phyloP scores from a whole-genome alignment of 2,797 vertebrate species.

The Pipistrellus pipistrellus region DNA sequence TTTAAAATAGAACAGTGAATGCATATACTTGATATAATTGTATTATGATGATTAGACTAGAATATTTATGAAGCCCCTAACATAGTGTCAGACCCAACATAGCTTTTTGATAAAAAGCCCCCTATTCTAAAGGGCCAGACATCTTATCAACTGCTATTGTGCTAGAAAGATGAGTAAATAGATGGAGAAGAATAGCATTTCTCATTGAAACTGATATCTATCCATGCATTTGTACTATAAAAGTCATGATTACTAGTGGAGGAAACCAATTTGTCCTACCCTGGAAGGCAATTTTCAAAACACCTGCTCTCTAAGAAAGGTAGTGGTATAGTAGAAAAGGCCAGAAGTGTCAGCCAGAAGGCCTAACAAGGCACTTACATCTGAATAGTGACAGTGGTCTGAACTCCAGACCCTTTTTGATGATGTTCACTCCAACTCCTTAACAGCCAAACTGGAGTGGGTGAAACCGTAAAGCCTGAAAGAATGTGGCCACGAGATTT shows the following conservation, averaged over 20 bases:
- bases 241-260: constrained; percentile 13
- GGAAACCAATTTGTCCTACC: constrained; percentile 29
- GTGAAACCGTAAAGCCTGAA: background rate
- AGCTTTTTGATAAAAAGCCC: constrained; percentile 34
- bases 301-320: background rate
- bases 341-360: background rate
- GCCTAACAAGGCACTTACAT: background rate
- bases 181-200: constrained; percentile 45
- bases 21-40: background rate
- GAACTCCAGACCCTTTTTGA: background rate
- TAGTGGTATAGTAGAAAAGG: background rate
- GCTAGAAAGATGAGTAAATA: constrained; percentile 6
- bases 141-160: background rate
- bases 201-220: constrained; percentile 9
- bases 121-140: background rate
- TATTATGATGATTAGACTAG: constrained; percentile 20
- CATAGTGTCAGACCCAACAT: background rate
- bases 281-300: background rate
- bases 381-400: constrained; percentile 17
- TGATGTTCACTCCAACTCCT: background rate
- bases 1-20: background rate
- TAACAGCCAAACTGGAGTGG: background rate
- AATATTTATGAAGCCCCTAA: background rate
- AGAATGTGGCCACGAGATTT: background rate
- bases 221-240: constrained; percentile 25